Evolutionary conservation across 1,140 invertebrate genomes (phyloP).

Genomic region (Ylistrum balloti): DNA sequence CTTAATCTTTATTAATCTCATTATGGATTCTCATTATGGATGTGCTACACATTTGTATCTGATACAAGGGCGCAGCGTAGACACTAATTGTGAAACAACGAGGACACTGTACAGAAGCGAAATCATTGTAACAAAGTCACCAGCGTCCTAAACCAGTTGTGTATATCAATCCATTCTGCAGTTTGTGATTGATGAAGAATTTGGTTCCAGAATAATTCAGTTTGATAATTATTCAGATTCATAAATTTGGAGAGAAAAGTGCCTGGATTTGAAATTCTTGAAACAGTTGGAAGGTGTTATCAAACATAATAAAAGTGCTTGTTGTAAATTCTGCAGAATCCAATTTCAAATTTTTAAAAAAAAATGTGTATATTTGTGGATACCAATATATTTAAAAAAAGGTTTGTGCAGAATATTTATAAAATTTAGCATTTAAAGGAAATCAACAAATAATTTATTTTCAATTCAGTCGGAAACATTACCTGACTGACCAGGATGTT

Average conservation of each 20-base stretch:
- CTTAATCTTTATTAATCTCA: not conserved
- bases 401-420: too few species aligned
- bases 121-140: not conserved
- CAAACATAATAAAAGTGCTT: not conserved
- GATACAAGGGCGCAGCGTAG: not conserved
- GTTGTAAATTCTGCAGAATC: not conserved
- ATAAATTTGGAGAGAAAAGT: not conserved
- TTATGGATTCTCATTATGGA: not conserved
- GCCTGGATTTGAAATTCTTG: not conserved
- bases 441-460: too few species aligned
- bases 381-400: too few species aligned
- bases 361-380: not conserved
- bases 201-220: not conserved
- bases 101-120: not conserved
- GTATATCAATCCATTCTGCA: not conserved
- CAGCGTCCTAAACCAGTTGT: not conserved
- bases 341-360: not conserved
- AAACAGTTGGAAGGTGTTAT: not conserved
- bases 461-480: too few species aligned
- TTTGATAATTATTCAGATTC: not conserved
- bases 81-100: too few species aligned
- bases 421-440: too few species aligned
- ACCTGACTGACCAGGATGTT: too few species aligned
- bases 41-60: not conserved
- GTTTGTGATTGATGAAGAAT: not conserved